These are phyloP conservation scores for Metaphire vulgaris DNA, from an alignment of 1,140 invertebrate genomes.

Conservation along the genomic window DNA sequence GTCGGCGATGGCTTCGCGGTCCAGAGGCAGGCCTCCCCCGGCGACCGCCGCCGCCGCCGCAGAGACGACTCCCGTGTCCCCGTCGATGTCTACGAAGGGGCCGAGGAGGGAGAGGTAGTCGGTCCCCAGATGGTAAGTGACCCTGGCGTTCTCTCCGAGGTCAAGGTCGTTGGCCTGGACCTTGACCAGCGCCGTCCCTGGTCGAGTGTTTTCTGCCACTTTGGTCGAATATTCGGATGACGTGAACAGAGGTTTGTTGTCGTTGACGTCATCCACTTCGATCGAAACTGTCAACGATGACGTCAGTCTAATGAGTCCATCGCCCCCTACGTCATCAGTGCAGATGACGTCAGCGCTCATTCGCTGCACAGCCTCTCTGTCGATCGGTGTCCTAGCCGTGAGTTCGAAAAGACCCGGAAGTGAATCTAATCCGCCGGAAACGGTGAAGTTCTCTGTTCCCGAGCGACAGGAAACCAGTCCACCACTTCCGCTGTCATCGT, in stretches of 20 bases:
- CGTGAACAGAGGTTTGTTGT: slow-evolving; percentile 79
- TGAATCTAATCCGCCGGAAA: background rate
- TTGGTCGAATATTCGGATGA: slow-evolving; percentile 66
- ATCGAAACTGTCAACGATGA: slow-evolving; percentile 50
- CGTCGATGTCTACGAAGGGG: slow-evolving; percentile 69
- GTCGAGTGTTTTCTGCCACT: slow-evolving; percentile 36
- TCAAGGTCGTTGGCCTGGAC: slow-evolving; percentile 43
- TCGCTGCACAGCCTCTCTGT: no score
- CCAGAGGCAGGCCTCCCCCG: no score
- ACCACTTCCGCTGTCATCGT: slow-evolving; percentile 21
- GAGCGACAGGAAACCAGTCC: slow-evolving; percentile 16
- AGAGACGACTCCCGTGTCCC: slow-evolving; percentile 75
- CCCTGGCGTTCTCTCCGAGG: slow-evolving; percentile 47
- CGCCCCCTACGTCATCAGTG: background rate
- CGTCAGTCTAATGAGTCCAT: background rate
- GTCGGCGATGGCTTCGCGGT: slow-evolving; percentile 59
- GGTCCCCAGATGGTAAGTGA: slow-evolving; percentile 59
- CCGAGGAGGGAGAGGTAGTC: no score
- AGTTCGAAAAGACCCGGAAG: background rate
- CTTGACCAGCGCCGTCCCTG: slow-evolving; percentile 9
- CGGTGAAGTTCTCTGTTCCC: background rate
- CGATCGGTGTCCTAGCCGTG: background rate
- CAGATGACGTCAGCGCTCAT: background rate
- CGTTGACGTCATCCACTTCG: slow-evolving; percentile 83
- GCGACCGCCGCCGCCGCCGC: slow-evolving; percentile 65